Conservation (phyloP, 2,888 invertebrate species). For the Catocala fraxini region DNA sequence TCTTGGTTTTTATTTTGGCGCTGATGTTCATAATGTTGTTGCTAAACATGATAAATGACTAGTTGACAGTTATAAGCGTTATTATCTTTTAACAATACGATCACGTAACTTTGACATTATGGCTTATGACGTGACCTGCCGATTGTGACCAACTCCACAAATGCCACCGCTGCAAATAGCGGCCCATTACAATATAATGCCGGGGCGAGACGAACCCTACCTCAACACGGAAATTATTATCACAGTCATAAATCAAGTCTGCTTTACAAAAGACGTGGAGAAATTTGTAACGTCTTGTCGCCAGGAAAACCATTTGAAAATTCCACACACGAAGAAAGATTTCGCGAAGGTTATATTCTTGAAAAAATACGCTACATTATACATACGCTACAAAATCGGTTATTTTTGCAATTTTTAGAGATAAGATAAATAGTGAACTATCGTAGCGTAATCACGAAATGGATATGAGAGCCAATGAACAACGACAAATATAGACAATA, state of each 20-base stretch:
- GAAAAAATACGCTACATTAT: too few species aligned
- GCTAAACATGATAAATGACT: slow-evolving; percentile 13
- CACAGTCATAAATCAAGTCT: slow-evolving; percentile 71
- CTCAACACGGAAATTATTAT: slow-evolving; percentile 81
- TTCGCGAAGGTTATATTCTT: slow-evolving; percentile 5
- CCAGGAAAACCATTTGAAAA: slow-evolving; percentile 32
- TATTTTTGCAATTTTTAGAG: slow-evolving; percentile 6
- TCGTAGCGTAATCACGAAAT: slow-evolving; percentile 11
- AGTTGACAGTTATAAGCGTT: slow-evolving; percentile 24
- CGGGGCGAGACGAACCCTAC: slow-evolving; percentile 69
- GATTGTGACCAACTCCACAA: slow-evolving; percentile 57
- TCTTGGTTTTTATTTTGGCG: slow-evolving; percentile 7
- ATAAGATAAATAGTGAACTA: slow-evolving; percentile 16
- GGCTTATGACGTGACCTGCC: slow-evolving; percentile 56
- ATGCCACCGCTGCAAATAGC: slow-evolving; percentile 64
- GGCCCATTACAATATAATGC: slow-evolving; percentile 63
- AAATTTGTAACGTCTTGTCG: slow-evolving; percentile 60
- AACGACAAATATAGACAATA: slow-evolving; percentile 21
- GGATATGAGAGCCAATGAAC: neutral
- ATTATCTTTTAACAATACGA: slow-evolving; percentile 31
- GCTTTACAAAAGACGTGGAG: slow-evolving; percentile 62
- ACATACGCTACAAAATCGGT: too few species aligned
- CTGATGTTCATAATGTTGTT: neutral
- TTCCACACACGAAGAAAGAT: slow-evolving; percentile 33
- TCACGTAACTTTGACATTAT: slow-evolving; percentile 55